Evolutionary conservation across 2,113 vertebrate genomes (phyloP), one percentile per base, ranked within the genome.

Genomic region (Elgaria multicarinata): DNA sequence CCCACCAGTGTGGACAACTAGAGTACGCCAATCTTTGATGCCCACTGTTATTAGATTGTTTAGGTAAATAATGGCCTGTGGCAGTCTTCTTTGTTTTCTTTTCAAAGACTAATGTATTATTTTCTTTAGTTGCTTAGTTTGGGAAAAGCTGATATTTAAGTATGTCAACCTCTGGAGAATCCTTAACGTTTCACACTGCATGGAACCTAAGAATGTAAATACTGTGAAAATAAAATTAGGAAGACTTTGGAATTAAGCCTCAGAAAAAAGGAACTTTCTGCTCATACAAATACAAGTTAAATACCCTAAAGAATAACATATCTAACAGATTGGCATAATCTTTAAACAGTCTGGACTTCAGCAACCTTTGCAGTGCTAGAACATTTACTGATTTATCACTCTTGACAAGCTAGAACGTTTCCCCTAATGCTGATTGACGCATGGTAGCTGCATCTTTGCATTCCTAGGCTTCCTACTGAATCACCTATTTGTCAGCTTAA

Each of bases 301-400:
- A 89, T 62, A 82, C 22, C 14, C n/a, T 24, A 55, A 92, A 88
- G 74, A 80, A 83, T 16, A 93, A 79, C 4, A 83, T 0, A 89
- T 39, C 3, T 86, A 72, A 46, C 55, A 89, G 86, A 82, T 14
- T 33, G 33, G 16, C 24, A 83, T 58, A 88, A 90, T 16, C 80
- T 89, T 94, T 90, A 88, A 95, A 95, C 58, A 46, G 74, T 53
- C 3, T 50, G 3, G 12, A 84, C 85, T 88, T 58, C 31, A 26
- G 87, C 53, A 89, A 93, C 42, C 93, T 84, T 4, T 78, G 85
- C 74, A 86, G 42, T 53, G 9, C 22, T 90, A 93, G 72, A 46
- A 24, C 89, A 66, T 72, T 87, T 36, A n/a, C 24, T 42, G 46
- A 92, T 74, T 92, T 92, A n/a, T 81, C 84, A 85, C 92, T n/a